These are phyloP conservation scores for Gastrophysa polygoni DNA, from an alignment of 2,888 invertebrate genomes.

Conservation along the genomic window DNA sequence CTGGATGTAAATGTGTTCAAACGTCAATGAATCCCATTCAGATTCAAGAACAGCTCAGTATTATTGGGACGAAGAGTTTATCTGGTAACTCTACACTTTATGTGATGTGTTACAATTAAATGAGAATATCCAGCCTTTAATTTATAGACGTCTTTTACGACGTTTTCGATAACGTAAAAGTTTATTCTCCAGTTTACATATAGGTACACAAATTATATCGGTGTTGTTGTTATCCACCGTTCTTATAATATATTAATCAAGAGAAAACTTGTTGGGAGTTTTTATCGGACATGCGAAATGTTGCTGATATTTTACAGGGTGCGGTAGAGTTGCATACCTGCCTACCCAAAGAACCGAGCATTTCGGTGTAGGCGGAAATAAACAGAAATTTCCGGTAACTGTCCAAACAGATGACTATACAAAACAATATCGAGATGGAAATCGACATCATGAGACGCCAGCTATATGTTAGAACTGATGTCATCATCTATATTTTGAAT, in stretches of 20 bases:
- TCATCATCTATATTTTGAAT: too few relatives aligned
- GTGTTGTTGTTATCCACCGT: neutral
- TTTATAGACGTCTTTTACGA: slow-evolving; percentile 32
- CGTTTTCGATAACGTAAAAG: slow-evolving; percentile 13
- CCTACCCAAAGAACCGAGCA: neutral
- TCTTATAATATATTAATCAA: neutral
- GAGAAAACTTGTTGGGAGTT: slow-evolving; percentile 1
- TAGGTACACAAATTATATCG: neutral
- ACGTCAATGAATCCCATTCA: neutral
- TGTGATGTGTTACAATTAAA: slow-evolving; percentile 11
- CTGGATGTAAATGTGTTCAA: too few relatives aligned
- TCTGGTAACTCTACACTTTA: slow-evolving; percentile 13
- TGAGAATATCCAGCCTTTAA: slow-evolving; percentile 27
- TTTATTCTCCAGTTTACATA: slow-evolving; percentile 30
- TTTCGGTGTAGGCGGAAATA: neutral
- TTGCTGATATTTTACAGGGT: slow-evolving; percentile 1
- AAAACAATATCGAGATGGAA: neutral
- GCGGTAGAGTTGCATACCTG: neutral
- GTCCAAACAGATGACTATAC: neutral
- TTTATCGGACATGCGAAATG: neutral
- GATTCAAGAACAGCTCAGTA: neutral
- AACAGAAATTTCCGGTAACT: neutral
- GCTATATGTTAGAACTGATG: neutral
- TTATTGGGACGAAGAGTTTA: slow-evolving; percentile 9
- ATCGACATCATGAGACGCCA: neutral